Conservation (phyloP, 2,888 invertebrate genomes). For the Lydus trimaculatus region DNA sequence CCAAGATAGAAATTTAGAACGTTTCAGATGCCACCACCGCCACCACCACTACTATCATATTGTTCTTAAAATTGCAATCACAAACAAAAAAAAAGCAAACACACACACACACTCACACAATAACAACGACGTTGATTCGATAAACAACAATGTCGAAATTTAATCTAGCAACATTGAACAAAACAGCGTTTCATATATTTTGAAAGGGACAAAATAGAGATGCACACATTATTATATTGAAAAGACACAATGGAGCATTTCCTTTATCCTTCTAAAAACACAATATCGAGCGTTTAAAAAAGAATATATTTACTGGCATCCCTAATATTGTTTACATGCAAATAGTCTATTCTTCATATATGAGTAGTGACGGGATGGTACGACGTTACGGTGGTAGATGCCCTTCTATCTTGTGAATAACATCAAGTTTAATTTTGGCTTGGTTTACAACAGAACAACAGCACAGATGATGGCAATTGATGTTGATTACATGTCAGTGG, state of each 20-base stretch:
- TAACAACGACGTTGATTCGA: slow-evolving; percentile 20
- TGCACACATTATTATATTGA: slow-evolving; percentile 19
- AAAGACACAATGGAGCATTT: slow-evolving; percentile 27
- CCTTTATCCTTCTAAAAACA: slow-evolving; percentile 27
- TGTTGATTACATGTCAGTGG: slow-evolving; percentile 14
- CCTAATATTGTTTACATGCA: slow-evolving; percentile 34
- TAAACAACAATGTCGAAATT: slow-evolving; percentile 32
- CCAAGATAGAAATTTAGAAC: background rate
- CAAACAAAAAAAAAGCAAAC: too few relatives aligned
- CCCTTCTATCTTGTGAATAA: background rate
- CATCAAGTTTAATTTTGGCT: slow-evolving; percentile 7
- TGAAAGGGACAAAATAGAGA: slow-evolving; percentile 32
- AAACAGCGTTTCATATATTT: slow-evolving; percentile 30
- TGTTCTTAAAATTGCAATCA: background rate
- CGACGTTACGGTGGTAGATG: background rate
- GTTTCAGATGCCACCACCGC: background rate
- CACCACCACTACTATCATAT: too few relatives aligned
- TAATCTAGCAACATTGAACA: slow-evolving; percentile 32
- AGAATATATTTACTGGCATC: slow-evolving; percentile 31
- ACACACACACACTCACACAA: background rate
- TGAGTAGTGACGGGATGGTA: background rate
- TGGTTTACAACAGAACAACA: background rate
- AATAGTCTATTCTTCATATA: slow-evolving; percentile 26
- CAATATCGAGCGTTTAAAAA: slow-evolving; percentile 31
- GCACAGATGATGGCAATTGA: slow-evolving; percentile 13